These are phyloP conservation scores for Drosophila orosa DNA, from an alignment of 1,140 invertebrate genomes.

Conservation along the genomic window DNA sequence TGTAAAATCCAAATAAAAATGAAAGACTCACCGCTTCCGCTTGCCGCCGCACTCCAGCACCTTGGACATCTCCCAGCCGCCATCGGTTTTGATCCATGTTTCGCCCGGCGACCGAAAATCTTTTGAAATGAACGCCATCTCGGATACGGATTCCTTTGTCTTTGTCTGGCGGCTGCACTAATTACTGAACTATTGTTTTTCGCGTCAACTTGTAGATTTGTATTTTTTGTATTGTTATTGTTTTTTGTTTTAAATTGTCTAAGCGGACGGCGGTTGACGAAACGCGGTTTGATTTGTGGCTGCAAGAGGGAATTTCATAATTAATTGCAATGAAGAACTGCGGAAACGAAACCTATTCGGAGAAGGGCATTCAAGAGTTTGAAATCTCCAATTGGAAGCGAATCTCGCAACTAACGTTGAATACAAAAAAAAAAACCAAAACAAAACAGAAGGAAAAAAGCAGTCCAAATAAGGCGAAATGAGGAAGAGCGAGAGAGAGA, in stretches of 20 bases:
- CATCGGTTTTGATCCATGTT: conserved; percentile 98
- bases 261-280: conserved; percentile 70
- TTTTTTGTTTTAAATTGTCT: conserved; percentile 24
- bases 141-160: conserved; percentile 35
- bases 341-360: not conserved
- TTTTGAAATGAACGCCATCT: conserved; percentile 97
- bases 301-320: conserved; percentile 66
- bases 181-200: conserved; percentile 50
- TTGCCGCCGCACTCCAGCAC: conserved; percentile 92
- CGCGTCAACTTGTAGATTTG: conserved; percentile 36
- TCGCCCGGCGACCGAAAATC: conserved; percentile 98
- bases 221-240: conserved; percentile 36
- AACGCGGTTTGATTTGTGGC: conserved; percentile 54
- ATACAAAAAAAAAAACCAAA: conserved; percentile 63
- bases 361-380: conserved; percentile 12
- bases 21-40: conserved; percentile 85
- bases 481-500: conserved; percentile 26
- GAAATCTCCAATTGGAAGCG: not conserved
- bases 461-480: conserved; percentile 53
- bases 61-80: conserved; percentile 98
- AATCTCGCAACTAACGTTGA: conserved; percentile 22
- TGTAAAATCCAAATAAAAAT: not conserved
- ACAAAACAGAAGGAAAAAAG: conserved; percentile 61
- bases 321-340: conserved; percentile 47
- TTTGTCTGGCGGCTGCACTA: conserved; percentile 47